Evolutionary conservation across 2,113 vertebrate genomes (phyloP), one percentile per base, ranked within the genome.

Genomic region (Otocyon megalotis): DNA sequence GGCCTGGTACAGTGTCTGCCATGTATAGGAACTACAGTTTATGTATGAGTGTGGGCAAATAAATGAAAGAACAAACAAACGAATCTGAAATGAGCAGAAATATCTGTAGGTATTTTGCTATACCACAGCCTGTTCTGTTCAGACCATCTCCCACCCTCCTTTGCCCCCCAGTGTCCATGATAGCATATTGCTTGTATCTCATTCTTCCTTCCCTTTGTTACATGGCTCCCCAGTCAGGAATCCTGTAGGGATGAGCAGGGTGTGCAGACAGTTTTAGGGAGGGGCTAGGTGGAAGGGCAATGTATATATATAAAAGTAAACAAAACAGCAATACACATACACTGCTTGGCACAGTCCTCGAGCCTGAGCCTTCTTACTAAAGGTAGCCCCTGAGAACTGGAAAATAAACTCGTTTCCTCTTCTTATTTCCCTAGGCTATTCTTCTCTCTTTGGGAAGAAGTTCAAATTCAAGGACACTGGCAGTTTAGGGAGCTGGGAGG

Each of bases 361-460:
- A 92, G 67, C 58, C 28, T 87, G 56, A n/a, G n/a, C 43, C 43
- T 43, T 53, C 83, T 88, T 56, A 71, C 58, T 53, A 26, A 77
- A 43, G 62, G 15, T 63, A 76, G 22, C 3, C 28, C 26, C 58
- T 65, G 65, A 67, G 94, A 96, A 85, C 37, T 54, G 85, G 71
- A 90, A 94, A 82, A 81, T 56, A 62, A 95, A 92, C 50, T 72
- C 43, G n/a, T 87, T 85, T 90, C 88, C 80, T 94, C 54, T 94
- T 30, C 76, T 90, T 60, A 56, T 77, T 94, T 86, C n/a, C 54
- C 24, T 76, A 58, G 8, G 17, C 22, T 30, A 67, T 93, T 83
- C 79, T 90, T n/a, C 69, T 93, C 86, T 88, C 71, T 81, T 74
- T 58, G 19, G 20, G 53, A 97, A 83, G 62, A n/a, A 19, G 13